Base-by-base conservation (phyloP, 2,888 invertebrate genomes). In the Eristalinus sepulchralis region DNA sequence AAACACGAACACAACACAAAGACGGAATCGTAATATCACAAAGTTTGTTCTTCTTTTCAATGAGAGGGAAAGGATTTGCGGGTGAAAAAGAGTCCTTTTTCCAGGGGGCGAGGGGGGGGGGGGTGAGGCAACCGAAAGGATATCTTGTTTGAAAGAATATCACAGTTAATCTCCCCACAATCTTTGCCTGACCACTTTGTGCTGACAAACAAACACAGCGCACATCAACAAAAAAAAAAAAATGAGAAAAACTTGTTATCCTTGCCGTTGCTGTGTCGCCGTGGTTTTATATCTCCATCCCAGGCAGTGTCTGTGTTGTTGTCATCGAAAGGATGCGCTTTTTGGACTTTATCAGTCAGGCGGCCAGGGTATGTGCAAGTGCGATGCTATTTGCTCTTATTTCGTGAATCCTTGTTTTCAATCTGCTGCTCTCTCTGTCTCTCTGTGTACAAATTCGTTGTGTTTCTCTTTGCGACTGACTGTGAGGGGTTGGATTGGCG, bases 291-390 rank as follows among this genome's bases (percentile, higher is more conserved):
- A 70, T 8, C 70, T 31, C 27, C 53, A 81, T 68, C 64, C 34
- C 71, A 84, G 66, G 67, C 68, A 77, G 57, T 72, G 73, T 86
- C 81, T 82, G 78, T 57, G 24, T 17, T 57, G 24, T 17, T 57
- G 57, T 70, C 78, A 86, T 82, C 78, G 82, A 83, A 86, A 83
- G 78, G 83, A 86, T 86, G 86, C 86, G 86, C 83, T 82, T 86
- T 86, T 79, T 55, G 39, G 39, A 67, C 77, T 57, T 60, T 36
- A 47, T 59, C 59, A 13, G n/a, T 27, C 3, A 27, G 27, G 47
- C 5, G 11, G 5, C 63, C 13, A 20, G 9, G 0, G 24, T 20
- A 11, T 55, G 60, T 59, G 59, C 72, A 73, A 39, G 36, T 53
- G 20, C 5, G 76, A 75, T 75, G 68, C 73, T 79, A 20, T 78